A percentile compares a stretch with the other conserved stretches of the same genome.
phyloP scores from a whole-genome alignment of 2,888 invertebrate species.

The Nudaria mundana region DNA sequence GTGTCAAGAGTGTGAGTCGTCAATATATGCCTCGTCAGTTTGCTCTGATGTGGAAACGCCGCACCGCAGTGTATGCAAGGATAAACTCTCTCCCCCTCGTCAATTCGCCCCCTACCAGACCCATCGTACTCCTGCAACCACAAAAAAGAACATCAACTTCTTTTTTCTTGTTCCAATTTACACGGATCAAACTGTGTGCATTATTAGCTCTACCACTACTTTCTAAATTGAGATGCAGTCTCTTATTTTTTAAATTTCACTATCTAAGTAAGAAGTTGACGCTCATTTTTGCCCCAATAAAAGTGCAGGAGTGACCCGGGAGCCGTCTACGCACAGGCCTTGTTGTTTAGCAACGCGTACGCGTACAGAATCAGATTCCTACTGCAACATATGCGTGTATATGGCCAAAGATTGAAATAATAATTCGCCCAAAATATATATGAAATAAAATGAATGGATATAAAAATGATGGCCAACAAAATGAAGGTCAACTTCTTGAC shows the following conservation, averaged over 20 bases:
- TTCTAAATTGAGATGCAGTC: slow-evolving; percentile 79
- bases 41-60: slow-evolving; percentile 94
- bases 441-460: slow-evolving; percentile 80
- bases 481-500: slow-evolving; percentile 98
- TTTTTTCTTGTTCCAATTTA: slow-evolving; percentile 82
- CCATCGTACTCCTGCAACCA: slow-evolving; percentile 96
- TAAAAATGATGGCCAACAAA: slow-evolving; percentile 93
- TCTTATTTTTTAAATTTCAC: slow-evolving; percentile 62
- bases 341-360: slow-evolving; percentile 71
- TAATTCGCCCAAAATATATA: slow-evolving; percentile 76
- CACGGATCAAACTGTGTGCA: slow-evolving; percentile 73
- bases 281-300: slow-evolving; percentile 91
- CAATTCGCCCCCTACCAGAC: slow-evolving; percentile 80
- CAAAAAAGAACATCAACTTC: slow-evolving; percentile 93
- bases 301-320: slow-evolving; percentile 80
- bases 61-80: slow-evolving; percentile 95
- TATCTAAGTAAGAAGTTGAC: slow-evolving; percentile 89
- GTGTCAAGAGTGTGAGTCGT: slow-evolving; percentile 94
- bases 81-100: slow-evolving; percentile 81
- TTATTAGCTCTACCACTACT: slow-evolving; percentile 77
- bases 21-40: slow-evolving; percentile 93
- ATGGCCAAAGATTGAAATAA: slow-evolving; percentile 72
- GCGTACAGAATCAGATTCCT: slow-evolving; percentile 67
- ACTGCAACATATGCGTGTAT: slow-evolving; percentile 63
- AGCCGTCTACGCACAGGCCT: slow-evolving; percentile 74